Evolutionary conservation across 92 coral and sea anemone genomes (phyloP).

Genomic region (Desmophyllum pertusum): DNA sequence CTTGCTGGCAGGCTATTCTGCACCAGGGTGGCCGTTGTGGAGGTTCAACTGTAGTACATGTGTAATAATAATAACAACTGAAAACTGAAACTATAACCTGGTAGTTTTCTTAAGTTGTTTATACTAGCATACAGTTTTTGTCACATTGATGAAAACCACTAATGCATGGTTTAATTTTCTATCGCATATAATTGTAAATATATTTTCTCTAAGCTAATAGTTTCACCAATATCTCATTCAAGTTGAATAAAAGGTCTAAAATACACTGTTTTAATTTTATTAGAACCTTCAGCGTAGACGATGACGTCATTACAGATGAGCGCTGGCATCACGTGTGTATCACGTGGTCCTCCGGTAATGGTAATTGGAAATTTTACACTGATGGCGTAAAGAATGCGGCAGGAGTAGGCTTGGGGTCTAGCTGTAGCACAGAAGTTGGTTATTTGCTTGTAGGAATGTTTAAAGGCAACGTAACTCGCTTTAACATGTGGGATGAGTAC

Average conservation of each 20-base stretch:
- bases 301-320: background rate
- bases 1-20: no score
- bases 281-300: background rate
- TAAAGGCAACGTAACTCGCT: constrained; percentile 22
- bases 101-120: no score
- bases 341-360: constrained; percentile 1
- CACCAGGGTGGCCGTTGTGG: no score
- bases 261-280: background rate
- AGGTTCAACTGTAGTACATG: no score
- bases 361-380: constrained; percentile 29
- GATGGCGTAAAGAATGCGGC: constrained; percentile 13
- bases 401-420: background rate
- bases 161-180: no score
- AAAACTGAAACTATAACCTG: no score
- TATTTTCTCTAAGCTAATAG: background rate
- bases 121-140: no score
- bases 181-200: no score
- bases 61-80: no score
- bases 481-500: constrained; percentile 42
- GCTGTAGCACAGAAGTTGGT: background rate
- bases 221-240: no score
- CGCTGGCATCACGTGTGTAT: constrained; percentile 41
- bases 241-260: no score
- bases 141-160: no score
- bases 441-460: constrained; percentile 8